A percentile compares a stretch with the other conserved stretches of the same genome.
Evolutionary conservation across 1,140 invertebrate genomes (phyloP).

Genomic region (Steinernema khuongi): DNA sequence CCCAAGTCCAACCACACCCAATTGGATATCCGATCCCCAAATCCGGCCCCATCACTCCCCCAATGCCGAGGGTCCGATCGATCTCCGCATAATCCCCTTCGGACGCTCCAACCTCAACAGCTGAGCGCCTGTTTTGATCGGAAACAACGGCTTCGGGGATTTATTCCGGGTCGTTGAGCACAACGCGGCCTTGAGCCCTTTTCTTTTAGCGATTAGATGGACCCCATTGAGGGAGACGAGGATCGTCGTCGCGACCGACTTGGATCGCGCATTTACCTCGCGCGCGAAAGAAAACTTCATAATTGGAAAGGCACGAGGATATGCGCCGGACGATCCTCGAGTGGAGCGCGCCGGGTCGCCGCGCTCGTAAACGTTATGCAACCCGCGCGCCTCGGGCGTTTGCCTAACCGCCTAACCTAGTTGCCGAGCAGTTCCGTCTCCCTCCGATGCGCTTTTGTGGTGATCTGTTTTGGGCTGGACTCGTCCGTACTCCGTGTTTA

Average conservation of each 20-base stretch:
- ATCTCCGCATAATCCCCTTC: background rate
- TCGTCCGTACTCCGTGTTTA: background rate
- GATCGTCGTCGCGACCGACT: background rate
- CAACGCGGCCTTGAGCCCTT: slow-evolving; percentile 7
- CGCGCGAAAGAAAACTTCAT: slow-evolving; percentile 15
- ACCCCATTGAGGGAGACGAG: slow-evolving; percentile 14
- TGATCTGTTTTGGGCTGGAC: too few relatives aligned
- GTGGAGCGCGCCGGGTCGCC: background rate
- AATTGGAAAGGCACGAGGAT: background rate
- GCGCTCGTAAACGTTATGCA: slow-evolving; percentile 10
- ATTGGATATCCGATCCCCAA: too few relatives aligned
- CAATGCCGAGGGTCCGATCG: background rate
- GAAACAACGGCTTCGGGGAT: slow-evolving; percentile 16
- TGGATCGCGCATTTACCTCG: slow-evolving; percentile 4
- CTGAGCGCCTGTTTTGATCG: background rate
- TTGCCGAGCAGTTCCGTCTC: background rate
- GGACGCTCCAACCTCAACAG: background rate
- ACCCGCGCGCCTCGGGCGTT: background rate
- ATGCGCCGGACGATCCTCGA: background rate
- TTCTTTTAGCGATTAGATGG: slow-evolving; percentile 6
- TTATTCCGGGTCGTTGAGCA: slow-evolving; percentile 4
- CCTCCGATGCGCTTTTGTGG: background rate
- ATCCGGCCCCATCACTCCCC: too few relatives aligned
- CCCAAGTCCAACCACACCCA: too few relatives aligned
- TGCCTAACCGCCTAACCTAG: background rate